Evolutionary conservation across 2,888 invertebrate genomes (phyloP), one percentile per base, ranked within the genome.

Genomic region (Pseudococcus viburni): DNA sequence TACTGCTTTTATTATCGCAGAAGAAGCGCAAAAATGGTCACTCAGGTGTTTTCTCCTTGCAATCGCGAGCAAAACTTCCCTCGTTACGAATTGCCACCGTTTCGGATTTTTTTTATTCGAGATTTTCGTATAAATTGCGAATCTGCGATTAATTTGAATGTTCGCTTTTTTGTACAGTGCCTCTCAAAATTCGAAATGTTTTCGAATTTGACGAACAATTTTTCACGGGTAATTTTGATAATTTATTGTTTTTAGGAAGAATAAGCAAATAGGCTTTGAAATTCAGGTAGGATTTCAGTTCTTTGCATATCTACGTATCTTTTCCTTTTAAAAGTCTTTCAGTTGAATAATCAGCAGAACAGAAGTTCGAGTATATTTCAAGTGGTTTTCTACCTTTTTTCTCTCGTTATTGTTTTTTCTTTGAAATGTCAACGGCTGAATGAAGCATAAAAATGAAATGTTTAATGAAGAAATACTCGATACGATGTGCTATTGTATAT

Each of bases 391-490:
- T 0, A n/a, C n/a, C 12, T 51, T 55, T 55, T 55, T 55, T 55
- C 1, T 55, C 17, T 55, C 55, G n/a, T 55, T 55, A 17, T 55
- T 55, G 55, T 55, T 55, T 55, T 42, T 55, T n/a, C 55, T 55
- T 55, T 55, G 55, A 55, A 55, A 55, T n/a, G 55, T n/a, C 55
- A 55, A 55, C n/a, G 55, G 55, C n/a, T 55, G 55, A 55, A 55
- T 55, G 55, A 55, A 55, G 55, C 17, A n/a, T n/a, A n/a, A 55
- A 55, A 55, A 55, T 55, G n/a, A 55, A 15, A 55, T n/a, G n/a
- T 6, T 17, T n/a, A 55, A 55, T 55, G 15, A 55, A 55, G 55
- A 55, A 0, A 17, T 55, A 55, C 7, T 17, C 55, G 55, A 55
- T n/a, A 55, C n/a, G 55, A 55, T 55, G 8, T 55, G n/a, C 55